Conservation (phyloP, 1,140 invertebrate species). For the Pseudomyrmex sp. region DNA sequence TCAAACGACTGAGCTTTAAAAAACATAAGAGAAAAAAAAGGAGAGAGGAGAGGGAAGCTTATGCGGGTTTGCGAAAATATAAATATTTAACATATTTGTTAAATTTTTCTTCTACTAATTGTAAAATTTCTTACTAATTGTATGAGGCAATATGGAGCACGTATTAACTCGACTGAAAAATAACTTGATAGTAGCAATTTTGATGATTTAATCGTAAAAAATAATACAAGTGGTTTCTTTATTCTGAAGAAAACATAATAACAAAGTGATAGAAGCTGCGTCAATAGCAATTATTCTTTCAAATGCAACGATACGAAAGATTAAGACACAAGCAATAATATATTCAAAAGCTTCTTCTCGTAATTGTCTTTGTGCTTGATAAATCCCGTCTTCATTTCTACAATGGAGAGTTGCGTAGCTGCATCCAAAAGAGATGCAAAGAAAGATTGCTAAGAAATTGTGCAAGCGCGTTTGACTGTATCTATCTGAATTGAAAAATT, state of each 20-base stretch:
- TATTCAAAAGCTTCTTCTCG: constrained; percentile 80
- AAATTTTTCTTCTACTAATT: not conserved
- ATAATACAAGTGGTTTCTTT: not conserved
- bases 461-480: not conserved
- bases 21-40: not conserved
- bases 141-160: not conserved
- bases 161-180: not conserved
- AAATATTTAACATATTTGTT: constrained; percentile 1
- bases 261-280: not conserved
- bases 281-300: constrained; percentile 50
- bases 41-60: constrained; percentile 1
- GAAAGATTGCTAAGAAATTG: constrained; percentile 35
- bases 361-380: constrained; percentile 73
- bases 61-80: not conserved
- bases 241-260: not conserved
- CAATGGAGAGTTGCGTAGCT: constrained; percentile 8
- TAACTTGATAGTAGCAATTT: not conserved
- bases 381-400: constrained; percentile 64
- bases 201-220: not conserved
- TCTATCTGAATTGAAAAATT: not conserved
- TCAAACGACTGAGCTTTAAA: not conserved
- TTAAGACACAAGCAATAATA: constrained; percentile 81
- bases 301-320: constrained; percentile 53
- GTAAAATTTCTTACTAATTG: not conserved
- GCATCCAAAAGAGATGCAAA: constrained; percentile 34